These are phyloP conservation scores for Hafferia zeledoni DNA, from an alignment of 2,797 vertebrate species.

Conservation along the genomic window DNA sequence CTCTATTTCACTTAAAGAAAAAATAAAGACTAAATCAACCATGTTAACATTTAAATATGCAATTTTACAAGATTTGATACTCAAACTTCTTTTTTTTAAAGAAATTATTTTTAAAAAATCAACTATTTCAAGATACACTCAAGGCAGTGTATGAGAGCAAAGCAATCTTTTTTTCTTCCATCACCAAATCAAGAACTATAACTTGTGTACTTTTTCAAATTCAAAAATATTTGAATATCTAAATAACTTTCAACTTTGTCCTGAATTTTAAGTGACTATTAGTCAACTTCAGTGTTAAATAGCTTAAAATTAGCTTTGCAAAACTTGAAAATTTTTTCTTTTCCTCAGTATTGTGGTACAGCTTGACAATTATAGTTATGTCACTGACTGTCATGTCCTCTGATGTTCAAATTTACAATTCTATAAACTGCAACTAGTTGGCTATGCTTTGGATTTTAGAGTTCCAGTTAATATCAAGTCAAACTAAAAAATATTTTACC, in stretches of 20 bases:
- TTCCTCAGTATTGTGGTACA: not conserved
- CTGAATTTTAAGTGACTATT: not conserved
- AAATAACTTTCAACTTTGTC: not conserved
- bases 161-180: not conserved
- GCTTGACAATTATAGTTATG: not conserved
- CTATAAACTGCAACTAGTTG: not conserved
- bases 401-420: not conserved
- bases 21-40: not conserved
- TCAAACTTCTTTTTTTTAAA: not conserved
- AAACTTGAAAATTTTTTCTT: not conserved
- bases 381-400: not conserved
- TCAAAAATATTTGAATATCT: not conserved
- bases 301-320: not conserved
- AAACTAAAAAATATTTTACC: not conserved
- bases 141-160: not conserved
- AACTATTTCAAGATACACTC: not conserved
- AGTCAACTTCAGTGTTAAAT: not conserved
- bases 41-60: not conserved
- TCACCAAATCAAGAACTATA: not conserved
- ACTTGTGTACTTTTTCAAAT: not conserved
- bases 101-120: too few species aligned
- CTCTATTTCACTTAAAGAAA: not conserved
- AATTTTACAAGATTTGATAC: not conserved
- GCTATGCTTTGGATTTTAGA: not conserved
- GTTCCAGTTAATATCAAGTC: not conserved